A percentile compares a stretch with the other conserved stretches of the same genome.
Conservation (phyloP, 2,113 vertebrate species). For the Otocyon megalotis region DNA sequence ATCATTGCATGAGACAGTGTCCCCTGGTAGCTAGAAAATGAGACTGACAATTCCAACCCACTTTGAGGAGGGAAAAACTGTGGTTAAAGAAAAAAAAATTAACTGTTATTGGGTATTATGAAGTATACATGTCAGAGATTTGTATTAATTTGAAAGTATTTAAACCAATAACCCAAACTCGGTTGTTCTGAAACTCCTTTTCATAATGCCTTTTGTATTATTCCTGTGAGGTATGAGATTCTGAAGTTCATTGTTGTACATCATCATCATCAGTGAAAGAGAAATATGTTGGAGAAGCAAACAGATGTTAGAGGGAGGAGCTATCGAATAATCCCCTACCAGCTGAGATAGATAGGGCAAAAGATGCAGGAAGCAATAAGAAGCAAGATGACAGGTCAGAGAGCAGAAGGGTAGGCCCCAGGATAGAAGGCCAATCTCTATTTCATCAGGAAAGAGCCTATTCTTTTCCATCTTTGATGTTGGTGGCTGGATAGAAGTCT, state of each 20-base stretch:
- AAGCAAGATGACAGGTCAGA: neutral
- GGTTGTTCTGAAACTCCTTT: conserved; percentile 6
- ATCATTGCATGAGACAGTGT: neutral
- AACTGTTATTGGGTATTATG: neutral
- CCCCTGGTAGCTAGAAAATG: neutral
- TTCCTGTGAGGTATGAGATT: neutral
- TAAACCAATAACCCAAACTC: neutral
- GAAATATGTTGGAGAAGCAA: neutral
- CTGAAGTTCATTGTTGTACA: neutral
- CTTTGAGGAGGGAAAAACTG: neutral
- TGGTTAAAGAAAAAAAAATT: neutral
- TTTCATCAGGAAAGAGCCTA: neutral
- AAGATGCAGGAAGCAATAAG: neutral
- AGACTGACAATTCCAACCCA: neutral
- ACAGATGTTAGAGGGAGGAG: neutral
- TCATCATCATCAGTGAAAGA: neutral
- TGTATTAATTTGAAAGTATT: neutral
- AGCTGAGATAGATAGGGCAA: neutral
- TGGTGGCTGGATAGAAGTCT: neutral
- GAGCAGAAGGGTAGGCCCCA: neutral
- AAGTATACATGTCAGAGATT: neutral
- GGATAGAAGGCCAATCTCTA: neutral
- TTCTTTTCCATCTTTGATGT: neutral
- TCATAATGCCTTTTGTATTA: neutral
- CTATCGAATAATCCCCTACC: neutral